Evolutionary conservation across 2,888 invertebrate species (phyloP), one percentile per base, ranked within the genome.

Genomic region (Cremastobaeus sp.): DNA sequence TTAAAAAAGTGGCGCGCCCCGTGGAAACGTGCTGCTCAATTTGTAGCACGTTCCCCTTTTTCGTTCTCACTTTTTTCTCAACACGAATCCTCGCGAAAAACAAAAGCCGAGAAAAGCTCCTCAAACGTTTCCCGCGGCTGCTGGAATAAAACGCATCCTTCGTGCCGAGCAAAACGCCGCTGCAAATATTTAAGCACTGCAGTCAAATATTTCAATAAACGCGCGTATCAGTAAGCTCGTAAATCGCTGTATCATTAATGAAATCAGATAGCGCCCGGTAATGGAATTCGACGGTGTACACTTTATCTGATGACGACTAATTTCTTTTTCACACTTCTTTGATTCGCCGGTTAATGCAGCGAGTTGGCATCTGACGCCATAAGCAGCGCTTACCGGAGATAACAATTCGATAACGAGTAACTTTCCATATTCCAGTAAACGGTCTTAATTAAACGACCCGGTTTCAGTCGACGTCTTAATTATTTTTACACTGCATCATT

Each of bases 201-300:
- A 21, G 17, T 65, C 41, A 41, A 70, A 70, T 55, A 55, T 70
- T 62, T 55, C 47, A 57, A 57, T 62, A 54, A 60, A 15, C 34
- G 41, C n/a, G n/a, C 18, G 48, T 54, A 70, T 62, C 47, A 17
- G 17, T n/a, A 12, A 35, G 14, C 28, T 25, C 47, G 35, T 70
- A 70, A 54, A 62, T 55, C 55, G 55, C 62, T 48, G 35, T 55
- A 62, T 55, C 48, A 55, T 62, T 62, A 70, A 70, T 70, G 62
- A 62, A 70, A 70, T 70, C 60, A 47, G 69, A 68, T 59, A 45
- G 30, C 45, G 32, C 52, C 45, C 21, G 34, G 28, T 68, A 68
- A 68, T 68, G 52, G 59, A 59, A 68, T 59, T 60, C 47, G 11
- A 60, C 47, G 20, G 32, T 25, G 25, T 18, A 21, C 11, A 25